Conservation (phyloP, 2,888 invertebrate species). For the Chymomyza procnemis region DNA sequence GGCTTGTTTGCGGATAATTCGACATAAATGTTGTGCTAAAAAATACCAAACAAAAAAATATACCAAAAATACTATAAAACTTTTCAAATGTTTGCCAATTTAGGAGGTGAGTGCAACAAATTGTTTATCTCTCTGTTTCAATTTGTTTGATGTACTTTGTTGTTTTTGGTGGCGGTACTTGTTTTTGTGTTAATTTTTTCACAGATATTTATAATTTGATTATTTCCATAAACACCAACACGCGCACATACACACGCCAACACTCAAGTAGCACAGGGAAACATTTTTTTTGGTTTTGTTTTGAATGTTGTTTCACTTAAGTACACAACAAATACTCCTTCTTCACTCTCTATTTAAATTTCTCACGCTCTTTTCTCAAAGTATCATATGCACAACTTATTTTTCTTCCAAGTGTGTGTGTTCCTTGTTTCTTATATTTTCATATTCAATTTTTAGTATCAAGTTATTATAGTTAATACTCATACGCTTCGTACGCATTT, state of each 20-base stretch:
- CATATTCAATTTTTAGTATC: neutral
- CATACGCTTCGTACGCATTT: neutral
- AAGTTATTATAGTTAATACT: neutral
- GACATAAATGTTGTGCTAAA: slow-evolving; percentile 65
- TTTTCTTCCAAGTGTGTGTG: neutral
- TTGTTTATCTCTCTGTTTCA: slow-evolving; percentile 21
- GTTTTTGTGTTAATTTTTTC: slow-evolving; percentile 15
- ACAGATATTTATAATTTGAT: slow-evolving; percentile 16
- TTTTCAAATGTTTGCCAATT: slow-evolving; percentile 48
- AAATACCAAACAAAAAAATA: slow-evolving; percentile 28
- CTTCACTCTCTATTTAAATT: slow-evolving; percentile 5
- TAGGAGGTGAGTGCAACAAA: slow-evolving; percentile 75
- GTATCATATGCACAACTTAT: slow-evolving; percentile 7
- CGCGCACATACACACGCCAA: neutral
- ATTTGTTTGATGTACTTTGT: slow-evolving; percentile 27
- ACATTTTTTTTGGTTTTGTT: slow-evolving; percentile 18
- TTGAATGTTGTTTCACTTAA: slow-evolving; percentile 6
- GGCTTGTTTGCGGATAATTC: slow-evolving; percentile 65
- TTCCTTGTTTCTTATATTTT: slow-evolving; percentile 8
- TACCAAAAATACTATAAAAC: slow-evolving; percentile 36
- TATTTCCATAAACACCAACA: neutral
- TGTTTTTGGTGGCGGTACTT: slow-evolving; percentile 65
- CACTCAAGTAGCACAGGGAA: slow-evolving; percentile 10
- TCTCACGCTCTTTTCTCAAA: slow-evolving; percentile 12
- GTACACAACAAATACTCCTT: slow-evolving; percentile 5